phyloP scores from a whole-genome alignment of 2,888 invertebrate genomes.

The Ligdia adustata region DNA sequence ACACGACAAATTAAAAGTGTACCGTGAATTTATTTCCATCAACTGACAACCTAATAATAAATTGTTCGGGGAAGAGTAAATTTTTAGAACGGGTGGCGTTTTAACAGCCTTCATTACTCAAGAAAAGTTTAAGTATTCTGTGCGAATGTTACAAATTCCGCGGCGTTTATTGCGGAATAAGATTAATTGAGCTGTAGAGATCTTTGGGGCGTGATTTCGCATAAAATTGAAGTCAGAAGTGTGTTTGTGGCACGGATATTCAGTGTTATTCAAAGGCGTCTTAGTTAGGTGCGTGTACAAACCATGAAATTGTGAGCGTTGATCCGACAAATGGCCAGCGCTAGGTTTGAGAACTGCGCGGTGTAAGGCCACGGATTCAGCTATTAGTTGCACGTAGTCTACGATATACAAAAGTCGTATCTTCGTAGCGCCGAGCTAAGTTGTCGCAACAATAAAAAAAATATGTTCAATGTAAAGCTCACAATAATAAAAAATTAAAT shows the following conservation, averaged over 20 bases:
- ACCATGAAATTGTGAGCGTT: slow-evolving; percentile 7
- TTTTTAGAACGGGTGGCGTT: slow-evolving; percentile 40
- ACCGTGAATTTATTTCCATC: slow-evolving; percentile 4
- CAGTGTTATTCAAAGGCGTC: not conserved
- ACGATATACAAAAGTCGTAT: not conserved
- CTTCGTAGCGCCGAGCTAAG: slow-evolving; percentile 1
- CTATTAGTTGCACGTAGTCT: not conserved
- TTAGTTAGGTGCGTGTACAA: not conserved
- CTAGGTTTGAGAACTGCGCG: not conserved
- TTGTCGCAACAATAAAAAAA: too few species aligned
- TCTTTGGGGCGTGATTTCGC: slow-evolving; percentile 31
- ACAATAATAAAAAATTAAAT: too few species aligned
- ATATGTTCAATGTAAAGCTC: too few species aligned
- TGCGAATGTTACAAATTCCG: slow-evolving; percentile 47
- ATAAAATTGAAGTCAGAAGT: slow-evolving; percentile 37
- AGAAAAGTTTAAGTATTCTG: slow-evolving; percentile 47
- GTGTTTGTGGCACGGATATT: not conserved
- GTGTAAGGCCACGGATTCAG: not conserved
- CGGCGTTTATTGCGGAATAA: slow-evolving; percentile 51
- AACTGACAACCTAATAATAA: slow-evolving; percentile 6
- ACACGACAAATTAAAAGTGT: slow-evolving; percentile 1
- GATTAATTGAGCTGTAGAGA: slow-evolving; percentile 48
- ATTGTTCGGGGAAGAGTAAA: slow-evolving; percentile 21
- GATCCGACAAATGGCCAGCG: not conserved
- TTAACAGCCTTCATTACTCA: slow-evolving; percentile 48